Base-by-base conservation (phyloP, 2,888 invertebrate species). In the Clusia tigrina region DNA sequence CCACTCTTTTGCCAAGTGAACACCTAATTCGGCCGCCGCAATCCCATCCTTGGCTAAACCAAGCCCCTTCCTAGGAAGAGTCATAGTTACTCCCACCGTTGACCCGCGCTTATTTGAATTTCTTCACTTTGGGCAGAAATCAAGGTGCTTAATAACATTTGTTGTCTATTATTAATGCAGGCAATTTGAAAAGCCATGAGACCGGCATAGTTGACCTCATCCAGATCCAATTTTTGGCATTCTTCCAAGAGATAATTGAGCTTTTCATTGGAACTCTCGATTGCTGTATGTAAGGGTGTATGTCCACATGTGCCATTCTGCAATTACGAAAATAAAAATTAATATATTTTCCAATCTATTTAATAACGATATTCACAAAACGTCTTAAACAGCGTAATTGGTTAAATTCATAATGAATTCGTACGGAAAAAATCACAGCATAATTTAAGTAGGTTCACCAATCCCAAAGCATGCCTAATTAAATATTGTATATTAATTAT, bases 251-350 rank as follows among this genome's bases (percentile, higher is more conserved):
- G 85, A 80, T 88, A 89, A 71, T 85, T 85, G 57, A 88, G 85
- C 71, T 86, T 83, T 60, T 86, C 84, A 81, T 92, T 89, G 58
- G 89, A 86, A 66, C 86, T 86, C 75, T 89, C 88, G 52, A 92
- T 89, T 5, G 93, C 92, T 69, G 91, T 88, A 84, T 94, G 94
- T 58, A 95, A 86, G 2, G 92, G 88, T 48, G 94, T 92, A 78
- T 89, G 89, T 0, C 95, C 95, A 2, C 89, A 87, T 75, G 91
- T 88, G 2, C 91, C 91, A 80, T 95, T 94, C 90, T 90, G 82
- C 2, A 72, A 63, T 23, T 26, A 25, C n/a, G 32, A 10, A 48
- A 32, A 60, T 37, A 62, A 57, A 46, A 53, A 52, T 23, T 54
- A 23, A 23, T 38, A 23, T 20, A 18, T 12, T 54, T 38, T n/a